These are phyloP conservation scores for Philereme vetulata DNA, from an alignment of 2,888 invertebrate species.

Conservation along the genomic window DNA sequence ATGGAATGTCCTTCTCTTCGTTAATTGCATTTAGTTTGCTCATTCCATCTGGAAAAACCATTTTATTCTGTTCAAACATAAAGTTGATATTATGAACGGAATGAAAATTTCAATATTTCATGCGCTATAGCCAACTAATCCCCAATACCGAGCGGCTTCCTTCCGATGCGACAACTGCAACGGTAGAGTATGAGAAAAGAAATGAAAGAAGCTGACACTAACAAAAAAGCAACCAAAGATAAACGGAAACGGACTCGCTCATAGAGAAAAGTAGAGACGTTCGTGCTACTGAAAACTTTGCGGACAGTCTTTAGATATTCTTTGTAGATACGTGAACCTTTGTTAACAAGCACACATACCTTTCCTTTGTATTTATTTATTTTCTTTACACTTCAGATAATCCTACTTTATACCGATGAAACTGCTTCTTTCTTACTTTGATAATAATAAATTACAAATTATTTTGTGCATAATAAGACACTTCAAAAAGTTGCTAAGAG, in stretches of 20 bases:
- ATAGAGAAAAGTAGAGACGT: constrained; percentile 75
- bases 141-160: constrained; percentile 44
- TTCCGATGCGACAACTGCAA: constrained; percentile 66
- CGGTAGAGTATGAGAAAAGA: constrained; percentile 69
- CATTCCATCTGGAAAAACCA: constrained; percentile 7
- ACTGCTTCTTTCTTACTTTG: neutral
- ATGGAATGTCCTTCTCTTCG: constrained; percentile 20
- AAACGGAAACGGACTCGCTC: constrained; percentile 78
- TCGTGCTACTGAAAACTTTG: constrained; percentile 72
- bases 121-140: constrained; percentile 40
- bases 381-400: neutral
- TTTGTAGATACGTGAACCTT: constrained; percentile 59
- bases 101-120: constrained; percentile 33
- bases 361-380: constrained; percentile 23
- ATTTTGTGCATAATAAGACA: neutral
- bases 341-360: constrained; percentile 47
- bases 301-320: constrained; percentile 60
- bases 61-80: constrained; percentile 17
- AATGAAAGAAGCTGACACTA: constrained; percentile 69
- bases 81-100: constrained; percentile 28
- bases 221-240: constrained; percentile 76
- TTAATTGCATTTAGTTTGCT: constrained; percentile 28
- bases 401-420: too few relatives aligned
- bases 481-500: too few relatives aligned
- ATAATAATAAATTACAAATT: neutral